phyloP scores from a whole-genome alignment of 1,140 invertebrate species.

The Pseudomyrmex concolor region DNA sequence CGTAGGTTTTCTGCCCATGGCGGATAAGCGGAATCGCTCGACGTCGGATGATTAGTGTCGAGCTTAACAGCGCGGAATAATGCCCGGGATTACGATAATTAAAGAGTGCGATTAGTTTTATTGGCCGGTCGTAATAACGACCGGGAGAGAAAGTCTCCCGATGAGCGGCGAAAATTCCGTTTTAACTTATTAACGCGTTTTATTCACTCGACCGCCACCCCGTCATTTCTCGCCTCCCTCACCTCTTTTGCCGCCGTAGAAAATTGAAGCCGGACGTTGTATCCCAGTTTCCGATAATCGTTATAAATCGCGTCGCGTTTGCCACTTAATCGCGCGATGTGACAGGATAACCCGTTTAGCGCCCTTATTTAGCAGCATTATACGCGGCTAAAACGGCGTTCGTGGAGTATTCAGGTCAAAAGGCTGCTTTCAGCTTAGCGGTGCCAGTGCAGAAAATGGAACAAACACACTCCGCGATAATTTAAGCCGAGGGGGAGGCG shows the following conservation, averaged over 20 bases:
- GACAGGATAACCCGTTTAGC: slow-evolving; percentile 41
- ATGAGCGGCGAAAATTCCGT: slow-evolving; percentile 19
- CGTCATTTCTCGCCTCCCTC: neutral
- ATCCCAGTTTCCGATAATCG: slow-evolving; percentile 31
- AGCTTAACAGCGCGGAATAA: slow-evolving; percentile 65
- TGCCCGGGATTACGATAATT: slow-evolving; percentile 56
- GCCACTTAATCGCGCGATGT: slow-evolving; percentile 40
- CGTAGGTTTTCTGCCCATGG: slow-evolving; percentile 61
- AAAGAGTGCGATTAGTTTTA: slow-evolving; percentile 58
- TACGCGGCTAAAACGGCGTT: slow-evolving; percentile 32
- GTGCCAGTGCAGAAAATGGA: slow-evolving; percentile 15
- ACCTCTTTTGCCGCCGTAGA: neutral
- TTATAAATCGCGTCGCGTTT: slow-evolving; percentile 39
- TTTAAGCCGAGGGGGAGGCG: slow-evolving; percentile 49
- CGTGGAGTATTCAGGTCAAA: slow-evolving; percentile 45
- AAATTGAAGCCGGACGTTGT: slow-evolving; percentile 6
- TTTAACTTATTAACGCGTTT: slow-evolving; percentile 43
- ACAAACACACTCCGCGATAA: slow-evolving; percentile 62
- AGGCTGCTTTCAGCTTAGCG: slow-evolving; percentile 33
- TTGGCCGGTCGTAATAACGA: slow-evolving; percentile 48
- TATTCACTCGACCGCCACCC: slow-evolving; percentile 13
- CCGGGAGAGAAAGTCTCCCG: slow-evolving; percentile 27
- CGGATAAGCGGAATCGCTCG: slow-evolving; percentile 57
- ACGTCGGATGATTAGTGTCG: slow-evolving; percentile 66
- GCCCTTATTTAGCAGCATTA: slow-evolving; percentile 55